Evolutionary conservation across 2,888 invertebrate genomes (phyloP).

Genomic region (Ptilodon capucinus): DNA sequence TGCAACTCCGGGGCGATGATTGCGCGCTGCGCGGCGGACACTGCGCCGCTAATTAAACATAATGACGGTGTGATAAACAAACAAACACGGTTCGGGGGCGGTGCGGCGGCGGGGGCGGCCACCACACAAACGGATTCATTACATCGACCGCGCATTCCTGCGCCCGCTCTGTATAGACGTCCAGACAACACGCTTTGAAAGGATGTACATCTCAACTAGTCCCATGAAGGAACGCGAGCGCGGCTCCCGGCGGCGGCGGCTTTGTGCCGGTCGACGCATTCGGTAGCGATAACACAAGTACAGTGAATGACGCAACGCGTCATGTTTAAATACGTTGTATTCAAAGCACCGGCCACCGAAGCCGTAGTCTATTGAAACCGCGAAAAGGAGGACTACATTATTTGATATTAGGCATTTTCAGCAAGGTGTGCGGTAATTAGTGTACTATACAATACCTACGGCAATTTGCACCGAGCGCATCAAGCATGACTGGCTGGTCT

Average conservation of each 20-base stretch:
- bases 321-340: neutral
- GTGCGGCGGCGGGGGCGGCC: neutral
- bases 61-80: slow-evolving; percentile 60
- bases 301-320: neutral
- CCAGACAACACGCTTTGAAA: neutral
- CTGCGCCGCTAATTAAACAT: slow-evolving; percentile 52
- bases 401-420: neutral
- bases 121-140: neutral
- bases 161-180: neutral
- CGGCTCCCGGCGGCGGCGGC: neutral
- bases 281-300: neutral
- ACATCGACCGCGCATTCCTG: slow-evolving; percentile 1
- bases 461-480: too few relatives aligned
- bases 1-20: slow-evolving; percentile 14
- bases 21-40: slow-evolving; percentile 22
- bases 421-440: neutral
- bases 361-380: neutral
- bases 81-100: slow-evolving; percentile 34
- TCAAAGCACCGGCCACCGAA: neutral
- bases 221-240: neutral
- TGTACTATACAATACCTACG: too few relatives aligned
- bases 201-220: neutral
- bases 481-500: too few relatives aligned
- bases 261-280: neutral
- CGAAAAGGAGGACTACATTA: neutral